Evolutionary conservation across 2,113 vertebrate species (phyloP), one percentile per base, ranked within the genome.

Genomic region (Clinocottus analis): DNA sequence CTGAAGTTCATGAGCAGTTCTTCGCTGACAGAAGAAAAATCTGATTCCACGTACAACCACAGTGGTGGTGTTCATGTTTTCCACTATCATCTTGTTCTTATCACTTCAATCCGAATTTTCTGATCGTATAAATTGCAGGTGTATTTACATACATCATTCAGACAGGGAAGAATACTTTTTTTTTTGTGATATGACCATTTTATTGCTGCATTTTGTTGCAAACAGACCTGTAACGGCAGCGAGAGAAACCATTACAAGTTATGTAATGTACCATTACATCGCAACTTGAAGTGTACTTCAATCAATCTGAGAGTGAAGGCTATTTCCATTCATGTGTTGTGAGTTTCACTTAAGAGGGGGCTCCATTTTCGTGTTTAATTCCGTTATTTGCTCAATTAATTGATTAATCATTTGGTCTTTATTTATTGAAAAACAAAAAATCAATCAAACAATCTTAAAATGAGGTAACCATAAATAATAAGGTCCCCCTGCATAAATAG

Each of bases 1-100:
- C 2, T 72, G 37, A 59, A 61, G 67, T 62, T 82, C 60, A 76
- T 21, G 27, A 41, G 29, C 39, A 13, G 39, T 27, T 8, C 41
- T 25, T 6, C 13, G 10, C 17, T 55, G 19, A 56, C 19, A 51
- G 31, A 25, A 31, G 14, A 21, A 33, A 6, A 33, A 29, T 8
- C 3, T 68, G 39, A 79, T 74, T 58, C 39, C 53, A 3, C 55
- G 10, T 29, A 27, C 33, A 2, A 33, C n/a, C 4, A 56, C 51
- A 37, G 14, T 53, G 25, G 31, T 21, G n/a, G 23, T 53, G 19
- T 65, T 43, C n/a, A 41, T 12, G 3, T 49, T 33, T 72, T 49
- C 16, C n/a, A 2, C 21, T 47, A 17, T 61, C 7, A 27, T 68
- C 29, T 68, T 29, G 7, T 39, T 29, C 4, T 47, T 27, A 8